Conservation (phyloP, 1,140 invertebrate genomes). For the Akabosia matsudoensis region DNA sequence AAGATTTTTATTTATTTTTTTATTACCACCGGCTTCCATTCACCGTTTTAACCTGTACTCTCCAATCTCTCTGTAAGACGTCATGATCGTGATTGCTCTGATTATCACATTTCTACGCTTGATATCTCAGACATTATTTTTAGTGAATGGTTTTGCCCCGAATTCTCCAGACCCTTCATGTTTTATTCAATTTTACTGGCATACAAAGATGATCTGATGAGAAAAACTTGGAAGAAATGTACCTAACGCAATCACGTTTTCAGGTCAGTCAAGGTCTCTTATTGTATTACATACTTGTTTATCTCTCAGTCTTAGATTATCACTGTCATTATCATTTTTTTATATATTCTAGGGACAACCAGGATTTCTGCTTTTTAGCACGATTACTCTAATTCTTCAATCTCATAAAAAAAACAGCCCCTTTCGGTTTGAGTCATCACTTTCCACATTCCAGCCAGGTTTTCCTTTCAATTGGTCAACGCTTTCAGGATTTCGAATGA, state of each 20-base stretch:
- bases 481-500: no score
- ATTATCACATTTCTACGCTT: neutral
- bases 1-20: no score
- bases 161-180: no score
- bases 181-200: no score
- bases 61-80: neutral
- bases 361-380: constrained; percentile 4
- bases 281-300: no score
- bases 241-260: constrained; percentile 13
- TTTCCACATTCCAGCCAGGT: no score
- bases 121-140: neutral
- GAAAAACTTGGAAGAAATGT: neutral
- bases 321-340: neutral
- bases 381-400: neutral
- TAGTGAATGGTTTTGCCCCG: neutral
- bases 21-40: no score
- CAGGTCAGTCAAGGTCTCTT: constrained; percentile 6
- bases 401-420: no score
- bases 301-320: neutral
- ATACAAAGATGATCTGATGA: no score
- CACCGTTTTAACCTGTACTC: neutral
- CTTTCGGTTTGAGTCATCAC: no score
- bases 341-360: neutral
- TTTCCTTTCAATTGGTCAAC: no score
- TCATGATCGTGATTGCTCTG: neutral